These are phyloP conservation scores for Dolichotis patagonum DNA, from an alignment of 2,113 vertebrate species.

Conservation along the genomic window DNA sequence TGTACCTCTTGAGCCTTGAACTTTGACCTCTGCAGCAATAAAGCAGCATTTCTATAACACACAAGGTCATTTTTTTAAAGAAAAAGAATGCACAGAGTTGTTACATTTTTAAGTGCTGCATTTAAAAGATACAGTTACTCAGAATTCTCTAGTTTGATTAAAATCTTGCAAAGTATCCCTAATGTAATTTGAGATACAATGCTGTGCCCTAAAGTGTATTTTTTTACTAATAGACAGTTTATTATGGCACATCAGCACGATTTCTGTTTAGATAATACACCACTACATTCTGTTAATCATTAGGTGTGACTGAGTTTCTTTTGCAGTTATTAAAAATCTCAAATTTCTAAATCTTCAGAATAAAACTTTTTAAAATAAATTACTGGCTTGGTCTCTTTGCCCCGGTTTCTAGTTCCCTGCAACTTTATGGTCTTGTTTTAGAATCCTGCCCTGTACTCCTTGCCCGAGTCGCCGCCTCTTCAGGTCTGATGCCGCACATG, in stretches of 20 bases:
- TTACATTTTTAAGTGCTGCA: slow-evolving; percentile 98
- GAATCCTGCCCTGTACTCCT: neutral
- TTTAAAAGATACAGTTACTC: slow-evolving; percentile 92
- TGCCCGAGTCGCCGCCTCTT: rapidly evolving
- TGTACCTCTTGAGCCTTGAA: slow-evolving; percentile 99
- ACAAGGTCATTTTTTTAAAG: slow-evolving; percentile 95
- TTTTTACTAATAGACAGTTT: slow-evolving; percentile 99
- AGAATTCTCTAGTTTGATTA: slow-evolving; percentile 94
- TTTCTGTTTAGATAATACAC: slow-evolving; percentile 97
- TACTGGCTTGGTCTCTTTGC: slow-evolving; percentile 67
- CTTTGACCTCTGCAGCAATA: slow-evolving; percentile 97
- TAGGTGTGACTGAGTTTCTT: slow-evolving; percentile 95
- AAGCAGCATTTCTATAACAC: slow-evolving; percentile 97
- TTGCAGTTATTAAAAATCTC: slow-evolving; percentile 92
- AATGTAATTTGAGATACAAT: slow-evolving; percentile 99
- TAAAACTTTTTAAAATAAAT: slow-evolving; percentile 99
- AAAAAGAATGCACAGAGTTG: slow-evolving; percentile 92
- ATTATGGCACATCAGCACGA: slow-evolving; percentile 98
- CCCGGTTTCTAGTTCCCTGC: neutral
- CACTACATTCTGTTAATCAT: slow-evolving; percentile 96
- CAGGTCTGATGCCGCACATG: rapidly evolving
- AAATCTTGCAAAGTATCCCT: slow-evolving; percentile 94
- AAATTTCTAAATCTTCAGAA: slow-evolving; percentile 99
- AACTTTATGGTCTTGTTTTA: neutral
- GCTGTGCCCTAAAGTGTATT: slow-evolving; percentile 99